A percentile compares a stretch with the other conserved stretches of the same genome.
Conservation (phyloP, 92 coral and sea anemone species). For the Parazoanthus swiftii region DNA sequence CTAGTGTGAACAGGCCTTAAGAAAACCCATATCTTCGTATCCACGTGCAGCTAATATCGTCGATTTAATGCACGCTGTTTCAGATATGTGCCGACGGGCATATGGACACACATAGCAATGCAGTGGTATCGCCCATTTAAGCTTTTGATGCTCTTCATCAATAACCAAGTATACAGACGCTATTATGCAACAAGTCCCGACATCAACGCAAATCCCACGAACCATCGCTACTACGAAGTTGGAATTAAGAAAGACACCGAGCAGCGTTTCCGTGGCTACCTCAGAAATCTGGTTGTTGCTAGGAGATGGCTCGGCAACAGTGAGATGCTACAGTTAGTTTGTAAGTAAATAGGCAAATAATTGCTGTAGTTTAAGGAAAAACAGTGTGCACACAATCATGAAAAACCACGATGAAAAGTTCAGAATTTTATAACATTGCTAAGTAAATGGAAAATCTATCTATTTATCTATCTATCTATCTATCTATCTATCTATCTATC, state of each 20-base stretch:
- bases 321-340: constrained; percentile 13
- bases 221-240: constrained; percentile 38
- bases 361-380: too few relatives aligned
- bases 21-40: neutral
- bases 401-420: too few relatives aligned
- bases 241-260: constrained; percentile 42
- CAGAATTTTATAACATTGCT: too few relatives aligned
- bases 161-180: neutral
- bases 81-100: constrained; percentile 6
- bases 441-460: too few relatives aligned
- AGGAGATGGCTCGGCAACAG: constrained; percentile 4
- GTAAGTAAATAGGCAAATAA: neutral
- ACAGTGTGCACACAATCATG: too few relatives aligned
- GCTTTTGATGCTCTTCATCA: neutral
- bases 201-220: constrained; percentile 3
- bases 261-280: constrained; percentile 41
- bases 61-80: neutral
- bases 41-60: too few relatives aligned
- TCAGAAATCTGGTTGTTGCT: constrained; percentile 48
- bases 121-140: neutral
- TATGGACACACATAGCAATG: constrained; percentile 21
- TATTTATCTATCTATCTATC: too few relatives aligned
- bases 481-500: too few relatives aligned
- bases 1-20: too few relatives aligned
- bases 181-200: neutral